These are phyloP conservation scores for Ceratina australensis DNA, from an alignment of 1,140 invertebrate species.

Conservation along the genomic window DNA sequence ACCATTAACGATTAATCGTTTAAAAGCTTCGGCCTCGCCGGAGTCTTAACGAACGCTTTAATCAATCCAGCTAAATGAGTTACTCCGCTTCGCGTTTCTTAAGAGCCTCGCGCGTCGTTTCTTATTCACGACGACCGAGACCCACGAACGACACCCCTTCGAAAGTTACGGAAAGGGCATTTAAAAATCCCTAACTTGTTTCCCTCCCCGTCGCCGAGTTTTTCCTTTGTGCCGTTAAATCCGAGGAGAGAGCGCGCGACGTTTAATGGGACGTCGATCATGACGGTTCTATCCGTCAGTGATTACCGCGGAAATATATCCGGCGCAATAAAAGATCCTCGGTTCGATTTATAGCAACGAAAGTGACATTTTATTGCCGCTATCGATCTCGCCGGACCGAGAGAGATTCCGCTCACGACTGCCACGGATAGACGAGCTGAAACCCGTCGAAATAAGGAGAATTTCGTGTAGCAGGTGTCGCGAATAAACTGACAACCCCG, in stretches of 20 bases:
- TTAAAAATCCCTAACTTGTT: neutral
- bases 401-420: slow-evolving; percentile 33
- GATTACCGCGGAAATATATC: slow-evolving; percentile 27
- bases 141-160: neutral
- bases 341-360: slow-evolving; percentile 45
- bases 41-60: slow-evolving; percentile 28
- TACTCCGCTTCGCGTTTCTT: slow-evolving; percentile 25
- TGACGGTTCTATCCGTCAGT: slow-evolving; percentile 8
- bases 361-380: slow-evolving; percentile 54
- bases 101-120: slow-evolving; percentile 23
- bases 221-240: neutral
- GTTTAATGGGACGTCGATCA: neutral
- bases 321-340: slow-evolving; percentile 34
- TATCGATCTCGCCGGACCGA: slow-evolving; percentile 52
- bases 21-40: slow-evolving; percentile 7
- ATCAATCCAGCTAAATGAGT: slow-evolving; percentile 36
- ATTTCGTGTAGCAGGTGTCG: slow-evolving; percentile 45
- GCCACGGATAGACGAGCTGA: slow-evolving; percentile 19
- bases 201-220: neutral
- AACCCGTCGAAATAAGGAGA: slow-evolving; percentile 52
- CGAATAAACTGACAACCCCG: slow-evolving; percentile 45
- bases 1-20: slow-evolving; percentile 32
- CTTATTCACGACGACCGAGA: slow-evolving; percentile 20
- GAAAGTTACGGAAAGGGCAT: neutral
- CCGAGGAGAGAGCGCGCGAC: neutral